These are phyloP conservation scores for Leptoclinus maculatus DNA, from an alignment of 2,797 vertebrate species.

Conservation along the genomic window DNA sequence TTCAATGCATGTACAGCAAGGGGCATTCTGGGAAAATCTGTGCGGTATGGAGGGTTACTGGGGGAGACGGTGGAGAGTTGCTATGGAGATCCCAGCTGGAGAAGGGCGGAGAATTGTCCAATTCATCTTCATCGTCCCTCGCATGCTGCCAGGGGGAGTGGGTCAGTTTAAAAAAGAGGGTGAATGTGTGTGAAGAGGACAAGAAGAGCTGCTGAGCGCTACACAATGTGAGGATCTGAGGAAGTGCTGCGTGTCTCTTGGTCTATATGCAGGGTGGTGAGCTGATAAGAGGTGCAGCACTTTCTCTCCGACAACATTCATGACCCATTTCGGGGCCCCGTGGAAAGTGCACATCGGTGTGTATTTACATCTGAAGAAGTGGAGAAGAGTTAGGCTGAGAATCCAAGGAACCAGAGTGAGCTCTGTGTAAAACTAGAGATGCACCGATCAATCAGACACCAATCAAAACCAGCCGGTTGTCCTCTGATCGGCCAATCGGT, in stretches of 20 bases:
- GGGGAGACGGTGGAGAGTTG: slow-evolving; percentile 66
- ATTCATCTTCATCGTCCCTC: slow-evolving; percentile 71
- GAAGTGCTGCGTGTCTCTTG: slow-evolving; percentile 8
- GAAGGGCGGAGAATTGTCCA: slow-evolving; percentile 49
- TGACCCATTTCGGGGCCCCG: slow-evolving; percentile 49
- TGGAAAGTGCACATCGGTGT: slow-evolving; percentile 6
- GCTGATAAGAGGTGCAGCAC: slow-evolving; percentile 60
- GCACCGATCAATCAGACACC: no score
- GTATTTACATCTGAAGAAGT: background rate
- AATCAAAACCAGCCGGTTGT: no score
- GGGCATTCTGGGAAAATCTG: slow-evolving; percentile 67
- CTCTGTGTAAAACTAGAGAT: background rate
- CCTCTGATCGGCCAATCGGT: no score
- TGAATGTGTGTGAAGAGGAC: slow-evolving; percentile 55
- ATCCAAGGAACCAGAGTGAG: background rate
- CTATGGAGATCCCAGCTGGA: slow-evolving; percentile 65
- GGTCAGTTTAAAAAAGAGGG: slow-evolving; percentile 49
- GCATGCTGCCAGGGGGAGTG: slow-evolving; percentile 45
- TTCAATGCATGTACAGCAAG: slow-evolving; percentile 33
- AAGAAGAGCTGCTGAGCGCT: slow-evolving; percentile 51
- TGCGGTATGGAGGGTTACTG: slow-evolving; percentile 48
- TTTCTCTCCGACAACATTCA: slow-evolving; percentile 50
- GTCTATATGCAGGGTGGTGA: slow-evolving; percentile 30
- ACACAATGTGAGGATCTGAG: slow-evolving; percentile 18
- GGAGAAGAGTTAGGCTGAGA: background rate